Conservation (phyloP, 2,113 vertebrate genomes). For the Aythya baeri region DNA sequence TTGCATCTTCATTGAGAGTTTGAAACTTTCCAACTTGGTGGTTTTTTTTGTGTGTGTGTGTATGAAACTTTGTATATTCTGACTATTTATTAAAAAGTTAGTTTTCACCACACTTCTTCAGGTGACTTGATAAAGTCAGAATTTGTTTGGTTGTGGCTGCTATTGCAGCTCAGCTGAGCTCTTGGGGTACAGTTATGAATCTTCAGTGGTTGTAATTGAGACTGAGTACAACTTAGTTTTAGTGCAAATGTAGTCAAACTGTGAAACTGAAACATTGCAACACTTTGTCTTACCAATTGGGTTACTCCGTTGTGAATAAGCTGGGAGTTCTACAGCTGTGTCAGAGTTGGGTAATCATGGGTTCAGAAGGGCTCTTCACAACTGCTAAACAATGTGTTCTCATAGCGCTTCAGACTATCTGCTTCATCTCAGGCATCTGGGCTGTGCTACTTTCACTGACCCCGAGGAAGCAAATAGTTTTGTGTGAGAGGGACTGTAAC, state of each 20-base stretch:
- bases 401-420: background rate
- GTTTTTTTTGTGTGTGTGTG: background rate
- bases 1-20: background rate
- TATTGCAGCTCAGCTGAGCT: background rate
- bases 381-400: background rate
- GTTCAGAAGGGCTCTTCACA: background rate
- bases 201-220: background rate
- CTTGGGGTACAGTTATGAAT: background rate
- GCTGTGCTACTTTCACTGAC: background rate
- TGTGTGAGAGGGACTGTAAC: background rate
- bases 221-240: background rate
- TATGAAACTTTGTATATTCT: background rate
- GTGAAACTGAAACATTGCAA: background rate
- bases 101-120: background rate
- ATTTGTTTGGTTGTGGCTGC: background rate
- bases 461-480: background rate
- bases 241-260: background rate
- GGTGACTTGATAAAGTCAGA: background rate
- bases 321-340: background rate
- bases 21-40: background rate
- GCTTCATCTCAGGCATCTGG: background rate
- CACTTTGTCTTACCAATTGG: background rate
- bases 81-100: background rate
- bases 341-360: background rate
- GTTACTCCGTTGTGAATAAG: background rate